Evolutionary conservation across 2,888 invertebrate species (phyloP).

Genomic region (Drosophila buzzatii): DNA sequence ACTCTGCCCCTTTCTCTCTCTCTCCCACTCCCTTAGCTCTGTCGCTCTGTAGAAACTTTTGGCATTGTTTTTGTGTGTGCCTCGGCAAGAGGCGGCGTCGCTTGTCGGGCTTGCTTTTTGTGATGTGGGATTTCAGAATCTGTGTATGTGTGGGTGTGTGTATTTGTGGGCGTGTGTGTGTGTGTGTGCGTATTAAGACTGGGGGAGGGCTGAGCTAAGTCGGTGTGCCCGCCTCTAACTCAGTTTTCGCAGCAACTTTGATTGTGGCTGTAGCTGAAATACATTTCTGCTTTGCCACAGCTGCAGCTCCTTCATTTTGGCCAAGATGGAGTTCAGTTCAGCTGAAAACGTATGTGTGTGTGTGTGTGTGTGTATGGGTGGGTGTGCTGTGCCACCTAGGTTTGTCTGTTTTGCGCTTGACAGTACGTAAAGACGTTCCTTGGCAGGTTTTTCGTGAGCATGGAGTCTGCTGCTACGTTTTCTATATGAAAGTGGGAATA

Average conservation of each 20-base stretch:
- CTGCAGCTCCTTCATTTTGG: slow-evolving; percentile 70
- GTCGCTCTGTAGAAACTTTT: slow-evolving; percentile 64
- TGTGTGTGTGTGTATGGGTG: slow-evolving; percentile 28
- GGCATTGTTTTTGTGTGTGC: slow-evolving; percentile 77
- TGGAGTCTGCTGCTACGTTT: slow-evolving; percentile 19
- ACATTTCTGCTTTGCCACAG: slow-evolving; percentile 65
- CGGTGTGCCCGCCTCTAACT: slow-evolving; percentile 65
- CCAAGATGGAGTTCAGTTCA: slow-evolving; percentile 76
- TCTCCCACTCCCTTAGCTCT: neutral
- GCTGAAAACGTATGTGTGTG: slow-evolving; percentile 47
- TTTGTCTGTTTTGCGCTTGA: slow-evolving; percentile 75
- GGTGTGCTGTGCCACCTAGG: slow-evolving; percentile 60
- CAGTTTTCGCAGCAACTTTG: slow-evolving; percentile 76
- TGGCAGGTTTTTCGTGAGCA: slow-evolving; percentile 62
- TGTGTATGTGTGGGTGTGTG: slow-evolving; percentile 27
- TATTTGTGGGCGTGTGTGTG: no score
- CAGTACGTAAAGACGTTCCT: slow-evolving; percentile 77
- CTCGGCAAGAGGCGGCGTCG: slow-evolving; percentile 58
- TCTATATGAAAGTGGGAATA: slow-evolving; percentile 3
- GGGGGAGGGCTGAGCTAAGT: slow-evolving; percentile 78
- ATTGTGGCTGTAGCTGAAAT: slow-evolving; percentile 78
- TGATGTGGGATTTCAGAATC: slow-evolving; percentile 56
- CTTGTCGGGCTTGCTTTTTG: slow-evolving; percentile 67
- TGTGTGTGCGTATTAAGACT: slow-evolving; percentile 40
- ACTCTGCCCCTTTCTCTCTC: no score